A percentile compares a stretch with the other conserved stretches of the same genome.
Conservation (phyloP, 2,797 vertebrate species). For the Hoplostethus mediterraneus region DNA sequence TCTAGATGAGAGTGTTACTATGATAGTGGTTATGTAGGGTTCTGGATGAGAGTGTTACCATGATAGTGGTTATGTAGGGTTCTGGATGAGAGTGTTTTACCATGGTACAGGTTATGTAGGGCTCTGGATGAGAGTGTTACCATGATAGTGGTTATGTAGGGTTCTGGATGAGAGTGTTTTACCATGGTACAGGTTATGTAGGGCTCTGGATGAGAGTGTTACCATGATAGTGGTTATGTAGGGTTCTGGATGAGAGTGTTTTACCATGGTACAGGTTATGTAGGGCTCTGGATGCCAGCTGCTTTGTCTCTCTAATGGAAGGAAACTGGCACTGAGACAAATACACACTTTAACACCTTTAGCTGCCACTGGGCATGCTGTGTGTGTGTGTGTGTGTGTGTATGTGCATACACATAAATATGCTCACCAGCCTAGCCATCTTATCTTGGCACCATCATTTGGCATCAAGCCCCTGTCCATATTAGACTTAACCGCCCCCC, state of each 20-base stretch:
- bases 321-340: conserved; percentile 72
- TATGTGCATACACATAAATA: conserved; percentile 15
- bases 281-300: conserved; percentile 44
- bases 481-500: too few relatives aligned
- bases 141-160: too few relatives aligned
- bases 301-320: conserved; percentile 59
- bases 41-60: too few relatives aligned
- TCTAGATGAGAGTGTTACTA: too few relatives aligned
- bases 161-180: too few relatives aligned
- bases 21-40: too few relatives aligned
- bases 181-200: too few relatives aligned
- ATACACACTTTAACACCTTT: conserved; percentile 54
- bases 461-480: conserved; percentile 10
- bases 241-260: conserved; percentile 9
- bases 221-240: conserved; percentile 4
- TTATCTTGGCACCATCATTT: conserved; percentile 35
- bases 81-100: too few relatives aligned
- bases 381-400: conserved; percentile 30
- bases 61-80: too few relatives aligned
- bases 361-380: conserved; percentile 35
- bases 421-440: conserved; percentile 17
- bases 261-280: conserved; percentile 29
- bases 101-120: too few relatives aligned
- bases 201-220: conserved; percentile 13
- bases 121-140: too few relatives aligned